phyloP scores from a whole-genome alignment of 2,888 invertebrate species.

The Lithodes maja region DNA sequence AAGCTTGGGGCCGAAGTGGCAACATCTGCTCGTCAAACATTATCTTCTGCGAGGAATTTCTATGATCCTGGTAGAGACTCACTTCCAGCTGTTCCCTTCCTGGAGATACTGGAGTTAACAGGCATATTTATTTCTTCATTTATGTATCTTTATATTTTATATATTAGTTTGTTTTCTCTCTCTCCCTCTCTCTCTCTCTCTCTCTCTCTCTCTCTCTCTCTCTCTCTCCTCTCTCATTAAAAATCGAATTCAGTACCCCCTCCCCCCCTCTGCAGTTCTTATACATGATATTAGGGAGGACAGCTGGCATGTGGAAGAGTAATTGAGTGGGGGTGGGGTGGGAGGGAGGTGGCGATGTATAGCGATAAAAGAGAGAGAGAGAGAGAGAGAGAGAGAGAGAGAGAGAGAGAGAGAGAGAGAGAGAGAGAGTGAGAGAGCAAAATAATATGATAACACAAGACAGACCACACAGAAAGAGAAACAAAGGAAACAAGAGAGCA shows the following conservation, averaged over 20 bases:
- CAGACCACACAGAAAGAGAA: no score
- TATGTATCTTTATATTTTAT: not conserved
- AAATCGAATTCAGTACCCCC: not conserved
- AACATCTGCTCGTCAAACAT: no score
- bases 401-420: not conserved
- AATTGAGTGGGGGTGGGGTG: not conserved
- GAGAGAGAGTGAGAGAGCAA: not conserved
- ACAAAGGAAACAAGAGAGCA: no score
- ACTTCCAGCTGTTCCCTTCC: no score
- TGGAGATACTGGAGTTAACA: no score
- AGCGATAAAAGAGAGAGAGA: not conserved
- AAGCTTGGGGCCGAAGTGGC: no score
- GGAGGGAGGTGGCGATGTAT: not conserved
- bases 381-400: not conserved
- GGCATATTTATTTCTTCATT: not conserved
- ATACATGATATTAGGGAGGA: conserved; percentile 1
- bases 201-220: not conserved
- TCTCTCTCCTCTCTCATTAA: not conserved
- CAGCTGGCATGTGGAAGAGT: not conserved
- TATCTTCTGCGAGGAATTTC: no score
- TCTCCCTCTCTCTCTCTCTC: not conserved
- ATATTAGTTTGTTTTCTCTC: not conserved
- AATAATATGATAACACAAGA: not conserved
- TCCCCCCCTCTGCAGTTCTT: not conserved
- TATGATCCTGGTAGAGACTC: no score